Conservation (phyloP, 2,888 invertebrate genomes). For the Ferrisia virgata region DNA sequence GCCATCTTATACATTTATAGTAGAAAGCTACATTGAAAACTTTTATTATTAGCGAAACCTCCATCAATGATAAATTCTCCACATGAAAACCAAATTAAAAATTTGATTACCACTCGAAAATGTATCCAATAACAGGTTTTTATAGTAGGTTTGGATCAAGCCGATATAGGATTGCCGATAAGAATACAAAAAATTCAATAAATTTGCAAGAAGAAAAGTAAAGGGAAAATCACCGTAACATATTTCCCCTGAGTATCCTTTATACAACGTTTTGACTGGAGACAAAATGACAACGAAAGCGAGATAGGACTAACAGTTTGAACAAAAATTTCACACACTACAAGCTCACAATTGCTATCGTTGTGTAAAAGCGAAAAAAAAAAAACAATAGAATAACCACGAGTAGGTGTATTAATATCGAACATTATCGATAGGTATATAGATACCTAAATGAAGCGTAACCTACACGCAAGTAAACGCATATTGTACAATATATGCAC, state of each 20-base stretch:
- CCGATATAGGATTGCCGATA: not conserved
- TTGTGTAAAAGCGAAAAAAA: not conserved
- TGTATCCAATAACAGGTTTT: not conserved
- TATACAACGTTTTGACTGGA: slow-evolving; percentile 21
- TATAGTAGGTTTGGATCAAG: not conserved
- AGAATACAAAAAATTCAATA: slow-evolving; percentile 31
- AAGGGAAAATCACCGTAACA: slow-evolving; percentile 17
- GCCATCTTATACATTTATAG: too few relatives aligned
- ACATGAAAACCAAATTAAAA: not conserved
- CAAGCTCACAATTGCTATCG: not conserved
- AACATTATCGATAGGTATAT: not conserved
- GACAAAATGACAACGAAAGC: not conserved
- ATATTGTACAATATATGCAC: not conserved
- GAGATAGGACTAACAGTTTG: not conserved
- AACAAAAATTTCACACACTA: not conserved
- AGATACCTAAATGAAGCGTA: not conserved
- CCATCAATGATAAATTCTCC: too few relatives aligned
- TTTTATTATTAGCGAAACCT: too few relatives aligned
- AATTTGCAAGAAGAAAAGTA: not conserved
- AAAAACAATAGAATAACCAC: not conserved
- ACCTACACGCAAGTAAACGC: not conserved
- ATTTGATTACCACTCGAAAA: not conserved
- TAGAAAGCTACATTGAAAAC: too few relatives aligned
- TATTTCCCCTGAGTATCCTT: slow-evolving; percentile 19
- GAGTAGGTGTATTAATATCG: not conserved